These are phyloP conservation scores for Zonotrichia albicollis DNA, from an alignment of 2,797 vertebrate genomes.

Conservation along the genomic window DNA sequence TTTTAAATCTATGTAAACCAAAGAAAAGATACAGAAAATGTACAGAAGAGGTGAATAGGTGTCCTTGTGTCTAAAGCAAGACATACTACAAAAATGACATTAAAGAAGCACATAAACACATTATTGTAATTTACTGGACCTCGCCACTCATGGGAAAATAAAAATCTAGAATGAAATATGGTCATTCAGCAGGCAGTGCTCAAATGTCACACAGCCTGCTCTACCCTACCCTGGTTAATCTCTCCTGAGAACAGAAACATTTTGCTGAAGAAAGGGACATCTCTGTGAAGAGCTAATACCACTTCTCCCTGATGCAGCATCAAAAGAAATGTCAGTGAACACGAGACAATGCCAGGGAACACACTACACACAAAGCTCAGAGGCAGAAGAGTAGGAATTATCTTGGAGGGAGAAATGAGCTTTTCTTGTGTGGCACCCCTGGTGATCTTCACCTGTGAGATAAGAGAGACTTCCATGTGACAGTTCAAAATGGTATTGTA, in stretches of 20 bases:
- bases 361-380: neutral
- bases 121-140: neutral
- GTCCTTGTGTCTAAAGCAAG: neutral
- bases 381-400: neutral
- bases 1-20: neutral
- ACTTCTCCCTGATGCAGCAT: neutral
- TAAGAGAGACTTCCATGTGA: neutral
- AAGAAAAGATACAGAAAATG: neutral
- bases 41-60: neutral
- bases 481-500: neutral
- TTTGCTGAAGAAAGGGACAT: neutral
- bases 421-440: neutral
- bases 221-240: neutral
- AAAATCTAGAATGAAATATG: neutral
- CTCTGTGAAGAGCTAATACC: neutral
- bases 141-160: neutral
- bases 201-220: neutral
- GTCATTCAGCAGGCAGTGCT: neutral
- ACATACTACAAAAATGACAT: neutral
- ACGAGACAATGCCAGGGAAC: rapidly evolving
- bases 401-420: neutral
- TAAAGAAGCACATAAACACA: neutral
- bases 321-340: neutral
- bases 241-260: neutral
- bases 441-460: neutral